A percentile compares a stretch with the other conserved stretches of the same genome.
phyloP scores from a whole-genome alignment of 2,797 vertebrate species.

The Ambastaia sidthimunki region DNA sequence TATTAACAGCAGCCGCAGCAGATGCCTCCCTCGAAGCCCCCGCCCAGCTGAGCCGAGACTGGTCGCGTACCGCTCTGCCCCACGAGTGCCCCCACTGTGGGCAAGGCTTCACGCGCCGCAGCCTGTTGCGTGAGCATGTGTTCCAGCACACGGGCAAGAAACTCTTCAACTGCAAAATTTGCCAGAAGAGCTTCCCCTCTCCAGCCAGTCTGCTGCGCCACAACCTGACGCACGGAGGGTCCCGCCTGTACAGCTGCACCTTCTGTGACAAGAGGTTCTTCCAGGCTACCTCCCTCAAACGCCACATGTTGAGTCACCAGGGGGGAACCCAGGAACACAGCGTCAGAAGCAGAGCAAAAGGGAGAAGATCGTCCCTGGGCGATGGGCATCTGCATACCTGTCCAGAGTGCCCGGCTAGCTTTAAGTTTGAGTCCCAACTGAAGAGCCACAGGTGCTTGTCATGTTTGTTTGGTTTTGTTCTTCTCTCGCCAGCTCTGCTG shows the following conservation, averaged over 20 bases:
- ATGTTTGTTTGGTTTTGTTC: not conserved
- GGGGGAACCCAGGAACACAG: constrained; percentile 11
- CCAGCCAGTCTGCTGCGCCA: constrained; percentile 90
- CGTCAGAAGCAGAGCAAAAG: constrained; percentile 66
- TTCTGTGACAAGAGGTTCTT: constrained; percentile 84
- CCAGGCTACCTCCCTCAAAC: constrained; percentile 82
- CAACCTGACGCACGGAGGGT: constrained; percentile 86
- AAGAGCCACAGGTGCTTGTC: constrained; percentile 75
- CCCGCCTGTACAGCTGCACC: constrained; percentile 83
- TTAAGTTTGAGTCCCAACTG: constrained; percentile 83
- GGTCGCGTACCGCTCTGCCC: constrained; percentile 72
- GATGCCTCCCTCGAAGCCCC: constrained; percentile 70
- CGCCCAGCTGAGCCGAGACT: constrained; percentile 76
- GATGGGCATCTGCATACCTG: constrained; percentile 76
- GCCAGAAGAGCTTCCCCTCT: constrained; percentile 87
- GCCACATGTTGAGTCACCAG: constrained; percentile 82
- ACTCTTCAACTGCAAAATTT: constrained; percentile 87
- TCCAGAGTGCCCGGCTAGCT: constrained; percentile 85
- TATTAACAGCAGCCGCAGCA: constrained; percentile 31
- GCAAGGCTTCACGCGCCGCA: constrained; percentile 88
- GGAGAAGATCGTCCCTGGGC: constrained; percentile 10
- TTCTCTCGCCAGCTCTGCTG: too few relatives aligned
- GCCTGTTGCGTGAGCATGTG: constrained; percentile 89
- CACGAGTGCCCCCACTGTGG: constrained; percentile 88
- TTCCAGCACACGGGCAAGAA: constrained; percentile 91